Conservation (phyloP, 2,888 invertebrate genomes). For the Allophyes oxyacanthae region DNA sequence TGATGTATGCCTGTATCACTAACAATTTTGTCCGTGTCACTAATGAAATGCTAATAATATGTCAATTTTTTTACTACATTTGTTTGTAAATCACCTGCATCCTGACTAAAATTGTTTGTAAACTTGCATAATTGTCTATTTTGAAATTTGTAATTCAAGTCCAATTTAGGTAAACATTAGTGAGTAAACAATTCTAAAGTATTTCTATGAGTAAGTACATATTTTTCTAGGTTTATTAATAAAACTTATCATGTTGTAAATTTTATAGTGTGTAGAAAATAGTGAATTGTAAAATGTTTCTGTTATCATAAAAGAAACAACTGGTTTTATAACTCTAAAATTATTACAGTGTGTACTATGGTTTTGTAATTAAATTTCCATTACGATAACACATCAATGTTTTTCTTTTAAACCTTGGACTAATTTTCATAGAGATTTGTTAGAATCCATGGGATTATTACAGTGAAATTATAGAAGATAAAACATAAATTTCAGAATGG, state of each 20-base stretch:
- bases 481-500: constrained; percentile 6
- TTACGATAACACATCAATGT: constrained; percentile 2
- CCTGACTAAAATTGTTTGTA: constrained; percentile 5
- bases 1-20: neutral
- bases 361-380: constrained; percentile 20
- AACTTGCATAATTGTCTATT: constrained; percentile 4
- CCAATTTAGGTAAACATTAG: too few relatives aligned
- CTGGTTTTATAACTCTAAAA: constrained; percentile 6
- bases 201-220: too few relatives aligned
- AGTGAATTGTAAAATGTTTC: constrained; percentile 2
- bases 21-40: neutral
- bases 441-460: neutral
- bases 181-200: too few relatives aligned
- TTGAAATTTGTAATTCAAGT: constrained; percentile 1
- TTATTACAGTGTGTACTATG: constrained; percentile 1
- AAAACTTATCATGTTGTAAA: too few relatives aligned
- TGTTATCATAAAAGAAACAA: constrained; percentile 4
- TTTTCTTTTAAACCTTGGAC: neutral
- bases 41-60: neutral
- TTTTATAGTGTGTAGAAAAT: neutral
- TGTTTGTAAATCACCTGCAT: constrained; percentile 11
- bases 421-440: neutral
- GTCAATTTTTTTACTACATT: neutral
- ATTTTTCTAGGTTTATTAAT: too few relatives aligned
- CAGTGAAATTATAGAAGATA: neutral